A percentile compares a stretch with the other conserved stretches of the same genome.
Evolutionary conservation across 2,888 invertebrate genomes (phyloP).

Genomic region (Pammene aurita): DNA sequence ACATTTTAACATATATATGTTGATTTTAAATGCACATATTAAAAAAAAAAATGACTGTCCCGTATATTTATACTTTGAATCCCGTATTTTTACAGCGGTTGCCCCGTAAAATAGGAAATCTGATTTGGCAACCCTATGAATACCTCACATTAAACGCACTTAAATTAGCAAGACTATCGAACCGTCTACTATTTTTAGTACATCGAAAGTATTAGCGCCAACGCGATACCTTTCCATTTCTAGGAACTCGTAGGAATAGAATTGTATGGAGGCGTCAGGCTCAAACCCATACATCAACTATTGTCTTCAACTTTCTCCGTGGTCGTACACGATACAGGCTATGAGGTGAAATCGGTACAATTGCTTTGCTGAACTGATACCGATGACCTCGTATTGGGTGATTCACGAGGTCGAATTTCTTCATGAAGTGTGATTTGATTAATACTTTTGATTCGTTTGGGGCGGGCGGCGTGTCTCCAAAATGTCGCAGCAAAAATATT

Average conservation of each 20-base stretch:
- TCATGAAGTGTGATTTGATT: slow-evolving; percentile 23
- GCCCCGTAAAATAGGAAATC: too few species aligned
- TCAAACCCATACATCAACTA: slow-evolving; percentile 38
- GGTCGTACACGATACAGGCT: slow-evolving; percentile 36
- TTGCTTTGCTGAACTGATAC: slow-evolving; percentile 57
- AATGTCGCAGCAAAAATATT: background rate
- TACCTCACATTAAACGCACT: background rate
- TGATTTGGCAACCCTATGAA: too few species aligned
- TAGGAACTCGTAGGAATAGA: slow-evolving; percentile 22
- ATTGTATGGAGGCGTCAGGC: slow-evolving; percentile 34
- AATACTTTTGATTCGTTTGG: background rate
- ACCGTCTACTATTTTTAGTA: background rate
- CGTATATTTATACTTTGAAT: too few species aligned
- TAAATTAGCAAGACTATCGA: background rate
- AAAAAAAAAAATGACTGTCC: too few species aligned
- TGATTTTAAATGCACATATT: too few species aligned
- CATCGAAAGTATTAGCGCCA: slow-evolving; percentile 11
- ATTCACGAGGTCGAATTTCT: slow-evolving; percentile 44
- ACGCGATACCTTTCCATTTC: slow-evolving; percentile 24
- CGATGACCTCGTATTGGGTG: slow-evolving; percentile 49
- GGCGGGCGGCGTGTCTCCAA: background rate
- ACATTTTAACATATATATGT: too few species aligned
- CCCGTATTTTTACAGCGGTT: too few species aligned
- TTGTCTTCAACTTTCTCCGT: slow-evolving; percentile 63
- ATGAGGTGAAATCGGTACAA: slow-evolving; percentile 68